phyloP scores from a whole-genome alignment of 2,113 vertebrate genomes.

The Machaerirhynchus nigripectus region DNA sequence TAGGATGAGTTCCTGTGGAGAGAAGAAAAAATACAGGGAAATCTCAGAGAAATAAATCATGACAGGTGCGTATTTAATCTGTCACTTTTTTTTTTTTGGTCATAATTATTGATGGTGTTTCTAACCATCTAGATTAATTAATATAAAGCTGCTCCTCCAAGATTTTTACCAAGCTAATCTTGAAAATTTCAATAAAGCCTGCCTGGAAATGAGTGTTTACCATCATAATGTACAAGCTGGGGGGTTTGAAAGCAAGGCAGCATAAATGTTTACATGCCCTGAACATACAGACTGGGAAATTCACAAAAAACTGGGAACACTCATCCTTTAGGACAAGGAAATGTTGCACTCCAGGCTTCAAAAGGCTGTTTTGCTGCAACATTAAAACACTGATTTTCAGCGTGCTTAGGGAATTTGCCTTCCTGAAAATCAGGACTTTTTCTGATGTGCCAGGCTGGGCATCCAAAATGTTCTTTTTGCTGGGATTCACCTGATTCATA shows the following conservation, averaged over 20 bases:
- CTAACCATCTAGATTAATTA: background rate
- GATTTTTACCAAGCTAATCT: background rate
- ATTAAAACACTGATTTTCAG: background rate
- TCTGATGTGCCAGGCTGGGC: background rate
- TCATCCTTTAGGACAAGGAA: background rate
- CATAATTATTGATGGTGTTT: background rate
- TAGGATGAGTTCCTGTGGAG: constrained; percentile 84
- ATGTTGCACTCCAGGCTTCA: background rate
- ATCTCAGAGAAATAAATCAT: background rate
- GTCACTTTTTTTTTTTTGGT: background rate
- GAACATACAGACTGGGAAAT: background rate
- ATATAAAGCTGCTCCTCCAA: background rate
- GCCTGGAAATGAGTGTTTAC: background rate
- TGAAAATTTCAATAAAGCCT: background rate
- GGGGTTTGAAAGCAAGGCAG: background rate
- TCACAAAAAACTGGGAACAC: background rate
- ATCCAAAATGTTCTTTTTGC: background rate
- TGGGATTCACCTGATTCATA: background rate
- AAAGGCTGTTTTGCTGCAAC: background rate
- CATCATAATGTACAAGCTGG: background rate
- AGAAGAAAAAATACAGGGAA: background rate
- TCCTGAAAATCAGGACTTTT: background rate
- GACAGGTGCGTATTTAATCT: background rate
- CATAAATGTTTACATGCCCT: background rate
- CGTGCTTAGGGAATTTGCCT: background rate